Evolutionary conservation across 2,113 vertebrate genomes (phyloP), one percentile per base, ranked within the genome.

Genomic region (Oostethus manadensis): DNA sequence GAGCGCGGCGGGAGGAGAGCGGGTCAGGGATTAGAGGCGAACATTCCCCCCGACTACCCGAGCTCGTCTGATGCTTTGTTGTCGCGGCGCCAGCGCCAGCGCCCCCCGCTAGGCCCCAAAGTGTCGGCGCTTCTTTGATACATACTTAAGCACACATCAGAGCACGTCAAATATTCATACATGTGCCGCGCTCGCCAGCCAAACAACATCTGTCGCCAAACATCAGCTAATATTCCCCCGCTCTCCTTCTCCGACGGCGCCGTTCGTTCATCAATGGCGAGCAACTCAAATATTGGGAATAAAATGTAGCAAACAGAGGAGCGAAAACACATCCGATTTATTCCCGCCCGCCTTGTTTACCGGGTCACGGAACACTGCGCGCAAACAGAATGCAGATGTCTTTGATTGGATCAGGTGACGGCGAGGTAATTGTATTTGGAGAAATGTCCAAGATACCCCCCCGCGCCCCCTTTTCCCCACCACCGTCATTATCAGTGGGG

Each of bases 361-460:
- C 82, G 89, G 87, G 89, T 89, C 89, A 89, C 84, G 86, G 85
- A 87, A 89, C 88, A 85, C 88, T 89, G 88, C 85, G 88, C 88
- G 88, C 89, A 90, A 90, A 91, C 89, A 89, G 87, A 91, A 91
- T 91, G 90, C 89, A 91, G 91, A 91, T 91, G 84, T 82, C 79
- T 88, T 83, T 91, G 89, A 91, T 91, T 91, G 89, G 90, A 91
- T 91, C 90, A 91, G 90, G 90, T 91, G 90, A 90, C 88, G 88
- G 85, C 68, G 86, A 89, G 87, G 87, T 90, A 91, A 91, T 91
- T 90, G 88, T 91, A 89, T 91, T 89, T 89, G 89, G 87, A 90
- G 89, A 90, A 91, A 91, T 89, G 90, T 90, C 90, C 89, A 90
- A 90, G 85, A 87, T 84, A 86, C 85, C 38, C 9, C 38, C 38